Conservation (phyloP, 2,888 invertebrate species). For the Dynastes grantii region DNA sequence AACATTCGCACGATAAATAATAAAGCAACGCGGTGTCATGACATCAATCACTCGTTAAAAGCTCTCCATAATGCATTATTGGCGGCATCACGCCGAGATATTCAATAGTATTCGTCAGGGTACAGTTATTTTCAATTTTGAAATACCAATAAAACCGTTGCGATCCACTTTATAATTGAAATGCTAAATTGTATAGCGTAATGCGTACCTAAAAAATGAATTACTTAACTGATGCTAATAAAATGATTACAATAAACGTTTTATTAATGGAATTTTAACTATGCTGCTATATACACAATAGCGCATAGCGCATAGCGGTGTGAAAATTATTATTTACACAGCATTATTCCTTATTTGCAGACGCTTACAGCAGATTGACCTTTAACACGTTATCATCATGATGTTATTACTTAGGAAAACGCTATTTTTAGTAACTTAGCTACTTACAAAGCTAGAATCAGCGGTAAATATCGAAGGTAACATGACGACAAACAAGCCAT, state of each 20-base stretch:
- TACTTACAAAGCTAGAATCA: neutral
- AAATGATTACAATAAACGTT: neutral
- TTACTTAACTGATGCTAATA: neutral
- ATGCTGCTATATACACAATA: no score
- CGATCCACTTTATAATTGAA: neutral
- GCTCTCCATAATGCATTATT: neutral
- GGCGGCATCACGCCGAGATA: neutral
- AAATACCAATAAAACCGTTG: constrained; percentile 2
- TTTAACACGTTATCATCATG: neutral
- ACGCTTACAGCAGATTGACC: neutral
- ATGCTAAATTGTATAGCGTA: neutral
- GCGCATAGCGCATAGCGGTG: no score
- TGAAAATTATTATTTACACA: no score
- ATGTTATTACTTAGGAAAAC: neutral
- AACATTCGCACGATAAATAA: neutral
- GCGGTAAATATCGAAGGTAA: neutral
- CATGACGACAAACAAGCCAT: neutral
- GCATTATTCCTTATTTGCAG: neutral
- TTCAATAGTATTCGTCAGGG: constrained; percentile 5
- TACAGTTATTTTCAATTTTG: constrained; percentile 11
- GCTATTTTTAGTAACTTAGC: neutral
- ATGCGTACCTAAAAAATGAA: neutral
- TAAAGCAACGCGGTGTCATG: neutral
- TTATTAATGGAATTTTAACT: neutral
- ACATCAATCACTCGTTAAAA: constrained; percentile 11